phyloP scores from a whole-genome alignment of 2,113 vertebrate species.

The Xyrauchen texanus region DNA sequence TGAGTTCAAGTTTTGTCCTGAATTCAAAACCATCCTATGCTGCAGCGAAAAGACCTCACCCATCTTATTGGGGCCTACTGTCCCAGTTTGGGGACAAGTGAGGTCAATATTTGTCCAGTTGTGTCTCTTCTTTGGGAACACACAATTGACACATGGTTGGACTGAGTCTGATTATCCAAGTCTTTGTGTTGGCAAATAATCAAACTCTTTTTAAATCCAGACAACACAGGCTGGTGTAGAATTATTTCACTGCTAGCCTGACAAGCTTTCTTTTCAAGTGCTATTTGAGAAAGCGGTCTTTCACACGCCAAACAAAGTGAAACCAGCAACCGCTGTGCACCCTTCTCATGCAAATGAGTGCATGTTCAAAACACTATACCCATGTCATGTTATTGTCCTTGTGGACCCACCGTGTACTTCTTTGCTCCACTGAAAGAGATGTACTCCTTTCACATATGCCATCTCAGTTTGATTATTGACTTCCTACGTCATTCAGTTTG shows the following conservation, averaged over 20 bases:
- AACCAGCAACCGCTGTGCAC: conserved; percentile 53
- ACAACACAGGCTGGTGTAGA: conserved; percentile 45
- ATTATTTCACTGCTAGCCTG: conserved; percentile 35
- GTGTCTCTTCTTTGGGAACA: conserved; percentile 5
- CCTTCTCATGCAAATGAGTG: conserved; percentile 71
- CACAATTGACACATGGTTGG: conserved; percentile 31
- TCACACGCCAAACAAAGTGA: conserved; percentile 55
- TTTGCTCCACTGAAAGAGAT: conserved; percentile 60
- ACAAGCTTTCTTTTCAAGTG: conserved; percentile 41
- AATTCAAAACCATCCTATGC: no score
- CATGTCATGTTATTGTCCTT: conserved; percentile 51
- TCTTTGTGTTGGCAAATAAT: conserved; percentile 42
- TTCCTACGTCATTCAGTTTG: conserved; percentile 59
- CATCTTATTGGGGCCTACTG: no score
- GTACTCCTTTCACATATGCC: conserved; percentile 62
- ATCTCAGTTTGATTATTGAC: conserved; percentile 64
- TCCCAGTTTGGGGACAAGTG: neutral
- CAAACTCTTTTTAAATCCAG: conserved; percentile 57
- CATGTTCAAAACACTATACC: conserved; percentile 68
- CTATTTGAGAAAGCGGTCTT: conserved; percentile 49
- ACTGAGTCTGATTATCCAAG: conserved; percentile 38
- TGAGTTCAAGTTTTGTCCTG: no score
- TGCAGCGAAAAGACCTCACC: no score
- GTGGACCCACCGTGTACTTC: conserved; percentile 55
- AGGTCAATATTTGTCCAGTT: neutral